A percentile compares a stretch with the other conserved stretches of the same genome.
Conservation (phyloP, 1,140 invertebrate genomes). For the Magallana ariakensis region DNA sequence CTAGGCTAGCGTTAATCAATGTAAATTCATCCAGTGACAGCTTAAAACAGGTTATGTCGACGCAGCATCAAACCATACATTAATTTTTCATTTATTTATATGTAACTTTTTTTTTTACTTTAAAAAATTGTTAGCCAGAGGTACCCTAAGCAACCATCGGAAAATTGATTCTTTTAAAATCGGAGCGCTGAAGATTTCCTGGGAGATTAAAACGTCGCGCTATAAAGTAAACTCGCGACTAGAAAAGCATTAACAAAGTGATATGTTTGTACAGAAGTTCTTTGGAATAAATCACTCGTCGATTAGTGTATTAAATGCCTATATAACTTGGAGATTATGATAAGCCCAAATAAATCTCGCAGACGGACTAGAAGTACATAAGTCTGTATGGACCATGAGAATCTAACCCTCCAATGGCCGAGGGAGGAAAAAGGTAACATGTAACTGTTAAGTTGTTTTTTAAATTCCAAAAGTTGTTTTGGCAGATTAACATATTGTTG, state of each 20-base stretch:
- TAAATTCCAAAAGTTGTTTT: neutral
- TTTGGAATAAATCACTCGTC: slow-evolving; percentile 32
- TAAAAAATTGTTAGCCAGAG: neutral
- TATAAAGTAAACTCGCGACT: slow-evolving; percentile 14
- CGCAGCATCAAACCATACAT: neutral
- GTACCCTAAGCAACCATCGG: neutral
- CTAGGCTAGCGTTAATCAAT: too few species aligned
- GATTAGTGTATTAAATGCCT: slow-evolving; percentile 29
- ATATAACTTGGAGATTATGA: slow-evolving; percentile 38
- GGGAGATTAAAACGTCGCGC: neutral
- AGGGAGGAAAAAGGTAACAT: slow-evolving; percentile 5
- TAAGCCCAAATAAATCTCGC: slow-evolving; percentile 33
- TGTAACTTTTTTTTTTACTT: neutral
- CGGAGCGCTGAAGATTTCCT: slow-evolving; percentile 8
- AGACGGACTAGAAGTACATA: slow-evolving; percentile 10
- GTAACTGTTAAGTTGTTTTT: neutral
- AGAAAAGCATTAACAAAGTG: slow-evolving; percentile 32
- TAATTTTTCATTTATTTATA: slow-evolving; percentile 27
- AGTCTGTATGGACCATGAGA: neutral
- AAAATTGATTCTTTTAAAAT: slow-evolving; percentile 39
- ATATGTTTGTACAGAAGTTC: slow-evolving; percentile 34
- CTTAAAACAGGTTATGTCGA: neutral
- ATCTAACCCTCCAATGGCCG: slow-evolving; percentile 8
- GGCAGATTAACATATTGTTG: too few species aligned
- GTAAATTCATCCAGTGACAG: too few species aligned